Base-by-base conservation (phyloP, 2,797 vertebrate species). In the Ispidina picta region DNA sequence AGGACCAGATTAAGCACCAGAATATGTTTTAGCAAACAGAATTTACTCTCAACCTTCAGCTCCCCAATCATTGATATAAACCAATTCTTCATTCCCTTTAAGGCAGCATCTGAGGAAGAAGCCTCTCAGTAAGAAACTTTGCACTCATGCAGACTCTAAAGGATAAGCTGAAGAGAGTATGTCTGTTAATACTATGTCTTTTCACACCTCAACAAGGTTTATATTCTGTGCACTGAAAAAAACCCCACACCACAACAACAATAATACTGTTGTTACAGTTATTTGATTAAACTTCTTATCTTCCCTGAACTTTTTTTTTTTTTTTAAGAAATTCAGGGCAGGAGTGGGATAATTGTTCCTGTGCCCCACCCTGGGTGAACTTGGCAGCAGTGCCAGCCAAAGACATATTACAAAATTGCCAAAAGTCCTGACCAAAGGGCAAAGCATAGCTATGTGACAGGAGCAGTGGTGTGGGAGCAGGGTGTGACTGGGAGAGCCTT, bases 1-100 rank as follows among this genome's bases (percentile, higher is more conserved):
- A 58, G 35, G 25, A 81, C 86, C 70, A 87, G 56, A 78, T 94
- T 92, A 94, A 96, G 80, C 35, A 88, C 28, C 28, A 62, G 84
- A 91, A 82, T 60, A 89, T 51, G 12, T 90, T 73, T 83, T 33
- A 72, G 60, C 70, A 91, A 94, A 91, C 46, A 64, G 51, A 80
- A 95, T 93, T 90, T 92, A 80, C 56, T 90, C 69, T 78, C 1
- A 10, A 59, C 91, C 79, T 95, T 91, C 80, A 93, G 31, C 46
- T 92, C 49, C 37, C 28, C 12, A 1, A 88, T 49, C 52, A 73
- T 60, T 41, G 12, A 64, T 77, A 78, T 52, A 93, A 92, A 83
- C 43, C 60, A 90, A 93, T 86, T 71, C 64, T 84, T 84, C 69
- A 52, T 62, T 92, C 44, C 64, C 79, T 84, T 82, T 80, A 59